phyloP scores from a whole-genome alignment of 2,888 invertebrate genomes.

The Mesorhabditis spiculigera region DNA sequence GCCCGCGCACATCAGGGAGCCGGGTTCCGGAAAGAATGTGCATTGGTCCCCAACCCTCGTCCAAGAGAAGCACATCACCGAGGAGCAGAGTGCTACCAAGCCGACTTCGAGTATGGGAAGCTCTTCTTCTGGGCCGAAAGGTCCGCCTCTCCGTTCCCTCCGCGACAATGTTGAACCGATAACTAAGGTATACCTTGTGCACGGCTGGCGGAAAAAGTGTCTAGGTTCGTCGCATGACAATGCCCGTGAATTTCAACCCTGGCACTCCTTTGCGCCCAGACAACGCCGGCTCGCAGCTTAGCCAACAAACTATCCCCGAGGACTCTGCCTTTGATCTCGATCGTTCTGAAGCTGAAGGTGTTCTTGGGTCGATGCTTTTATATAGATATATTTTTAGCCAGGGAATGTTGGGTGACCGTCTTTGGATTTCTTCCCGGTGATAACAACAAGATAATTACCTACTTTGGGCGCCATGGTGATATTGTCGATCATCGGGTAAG shows the following conservation, averaged over 20 bases:
- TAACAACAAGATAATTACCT: neutral
- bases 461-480: neutral
- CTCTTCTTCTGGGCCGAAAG: neutral
- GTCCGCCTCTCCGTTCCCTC: constrained; percentile 1
- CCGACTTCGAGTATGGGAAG: neutral
- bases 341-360: neutral
- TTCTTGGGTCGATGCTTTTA: neutral
- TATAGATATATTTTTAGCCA: neutral
- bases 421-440: constrained; percentile 3
- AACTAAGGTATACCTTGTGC: neutral
- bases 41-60: neutral
- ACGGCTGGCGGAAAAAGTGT: neutral
- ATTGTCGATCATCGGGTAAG: neutral
- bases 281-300: neutral
- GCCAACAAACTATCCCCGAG: neutral
- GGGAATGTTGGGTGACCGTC: neutral
- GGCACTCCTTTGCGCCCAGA: neutral
- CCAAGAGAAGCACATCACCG: neutral
- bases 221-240: constrained; percentile 4
- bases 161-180: constrained; percentile 6
- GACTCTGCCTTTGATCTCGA: neutral
- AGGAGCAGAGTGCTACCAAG: neutral
- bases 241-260: neutral
- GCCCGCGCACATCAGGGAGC: neutral
- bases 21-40: neutral